Percentiles rank a stretch among this genome's conserved stretches.
These are phyloP conservation scores for Lophochroa leadbeateri DNA, from an alignment of 2,113 vertebrate genomes.

Conservation along the genomic window DNA sequence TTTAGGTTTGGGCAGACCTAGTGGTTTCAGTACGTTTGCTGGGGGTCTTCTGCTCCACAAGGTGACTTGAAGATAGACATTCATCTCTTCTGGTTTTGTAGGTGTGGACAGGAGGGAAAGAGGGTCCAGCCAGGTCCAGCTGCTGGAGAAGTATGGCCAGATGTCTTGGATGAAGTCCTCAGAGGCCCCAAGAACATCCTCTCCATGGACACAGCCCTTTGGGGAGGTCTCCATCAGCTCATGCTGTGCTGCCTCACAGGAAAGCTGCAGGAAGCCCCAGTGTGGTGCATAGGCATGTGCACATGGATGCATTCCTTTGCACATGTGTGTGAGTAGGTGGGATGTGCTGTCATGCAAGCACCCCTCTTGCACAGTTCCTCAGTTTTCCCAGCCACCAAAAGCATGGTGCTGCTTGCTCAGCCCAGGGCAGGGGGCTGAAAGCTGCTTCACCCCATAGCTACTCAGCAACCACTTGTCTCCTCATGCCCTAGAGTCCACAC, in stretches of 20 bases:
- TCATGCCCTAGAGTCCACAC: fast-evolving
- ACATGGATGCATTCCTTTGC: neutral
- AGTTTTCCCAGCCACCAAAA: neutral
- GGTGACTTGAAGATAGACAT: neutral
- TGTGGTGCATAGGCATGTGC: fast-evolving
- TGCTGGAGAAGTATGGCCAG: neutral
- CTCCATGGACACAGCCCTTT: fast-evolving
- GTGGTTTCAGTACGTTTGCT: neutral
- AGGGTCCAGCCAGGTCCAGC: neutral
- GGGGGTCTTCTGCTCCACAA: neutral
- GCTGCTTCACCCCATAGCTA: neutral
- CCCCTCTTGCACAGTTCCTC: neutral
- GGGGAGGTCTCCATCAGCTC: neutral
- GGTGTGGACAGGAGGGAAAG: neutral
- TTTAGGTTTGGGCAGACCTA: neutral
- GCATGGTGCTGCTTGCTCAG: fast-evolving
- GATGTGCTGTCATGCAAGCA: fast-evolving
- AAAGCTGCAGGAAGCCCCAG: neutral
- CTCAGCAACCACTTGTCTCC: neutral
- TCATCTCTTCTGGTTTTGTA: neutral
- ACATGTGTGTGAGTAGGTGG: fast-evolving
- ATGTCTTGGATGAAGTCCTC: neutral
- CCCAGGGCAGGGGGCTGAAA: neutral
- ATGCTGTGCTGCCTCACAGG: fast-evolving
- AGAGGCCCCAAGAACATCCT: neutral